Percentiles rank a stretch among this genome's conserved stretches.
Conservation (phyloP, 2,888 invertebrate species). For the Rutpela maculata region DNA sequence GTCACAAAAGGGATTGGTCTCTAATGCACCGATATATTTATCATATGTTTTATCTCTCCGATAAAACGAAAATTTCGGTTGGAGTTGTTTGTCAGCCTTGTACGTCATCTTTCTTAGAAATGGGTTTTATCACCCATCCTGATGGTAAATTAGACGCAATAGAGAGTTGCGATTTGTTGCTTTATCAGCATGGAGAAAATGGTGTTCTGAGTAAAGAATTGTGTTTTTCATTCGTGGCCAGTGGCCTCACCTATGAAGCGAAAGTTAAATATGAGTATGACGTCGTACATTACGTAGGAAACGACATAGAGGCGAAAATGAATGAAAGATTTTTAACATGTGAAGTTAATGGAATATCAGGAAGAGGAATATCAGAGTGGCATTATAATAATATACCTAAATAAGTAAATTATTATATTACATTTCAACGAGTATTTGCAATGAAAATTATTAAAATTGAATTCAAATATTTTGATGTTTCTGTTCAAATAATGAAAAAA, state of each 20-base stretch:
- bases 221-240: constrained; percentile 80
- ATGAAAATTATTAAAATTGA: too few species aligned
- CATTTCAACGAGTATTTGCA: too few species aligned
- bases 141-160: constrained; percentile 75
- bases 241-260: constrained; percentile 76
- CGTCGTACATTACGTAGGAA: constrained; percentile 80
- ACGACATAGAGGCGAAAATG: constrained; percentile 82
- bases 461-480: too few species aligned
- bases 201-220: constrained; percentile 78
- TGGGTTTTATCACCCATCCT: constrained; percentile 79
- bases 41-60: constrained; percentile 84
- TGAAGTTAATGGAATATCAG: constrained; percentile 79
- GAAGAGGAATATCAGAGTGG: constrained; percentile 85
- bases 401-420: background rate
- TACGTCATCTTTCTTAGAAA: constrained; percentile 80
- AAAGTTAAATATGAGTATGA: constrained; percentile 77
- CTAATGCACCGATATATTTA: constrained; percentile 87
- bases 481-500: background rate
- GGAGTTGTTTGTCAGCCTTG: constrained; percentile 87
- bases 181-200: constrained; percentile 83
- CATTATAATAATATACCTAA: constrained; percentile 76
- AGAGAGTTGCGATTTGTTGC: constrained; percentile 78
- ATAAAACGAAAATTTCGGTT: constrained; percentile 82
- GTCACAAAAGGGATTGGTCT: constrained; percentile 83
- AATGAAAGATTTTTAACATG: constrained; percentile 78